These are phyloP conservation scores for Pampusana beccarii DNA, from an alignment of 2,113 vertebrate genomes.

Conservation along the genomic window DNA sequence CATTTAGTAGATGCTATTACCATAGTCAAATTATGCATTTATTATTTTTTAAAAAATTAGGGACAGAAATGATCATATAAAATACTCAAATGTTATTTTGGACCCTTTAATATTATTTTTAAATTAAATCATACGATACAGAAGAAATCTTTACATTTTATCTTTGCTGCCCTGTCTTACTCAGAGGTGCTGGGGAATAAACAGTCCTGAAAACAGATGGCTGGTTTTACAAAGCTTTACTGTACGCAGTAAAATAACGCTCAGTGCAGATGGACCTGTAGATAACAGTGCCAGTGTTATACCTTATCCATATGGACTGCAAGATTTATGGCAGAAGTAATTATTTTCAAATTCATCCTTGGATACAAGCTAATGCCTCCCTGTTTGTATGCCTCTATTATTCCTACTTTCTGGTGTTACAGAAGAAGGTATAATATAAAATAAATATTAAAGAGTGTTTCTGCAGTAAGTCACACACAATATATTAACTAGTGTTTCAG, in stretches of 20 bases:
- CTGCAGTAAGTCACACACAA: neutral
- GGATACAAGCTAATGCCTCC: conserved; percentile 16
- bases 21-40: neutral
- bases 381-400: neutral
- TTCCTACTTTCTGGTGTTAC: neutral
- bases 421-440: neutral
- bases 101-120: neutral
- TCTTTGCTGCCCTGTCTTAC: conserved; percentile 31
- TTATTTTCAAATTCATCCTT: conserved; percentile 50
- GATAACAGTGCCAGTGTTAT: conserved; percentile 60
- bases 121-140: neutral
- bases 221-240: conserved; percentile 64
- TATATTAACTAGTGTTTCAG: neutral
- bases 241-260: conserved; percentile 48
- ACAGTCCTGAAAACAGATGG: conserved; percentile 64
- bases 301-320: conserved; percentile 68
- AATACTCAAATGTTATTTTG: neutral
- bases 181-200: conserved; percentile 31
- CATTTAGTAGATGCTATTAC: neutral
- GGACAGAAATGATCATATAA: neutral
- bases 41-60: neutral
- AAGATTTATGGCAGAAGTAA: conserved; percentile 62
- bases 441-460: neutral
- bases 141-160: neutral
- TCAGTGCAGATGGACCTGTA: conserved; percentile 72